A percentile compares a stretch with the other conserved stretches of the same genome.
These are phyloP conservation scores for Recurvirostra avosetta DNA, from an alignment of 2,113 vertebrate species.

Conservation along the genomic window DNA sequence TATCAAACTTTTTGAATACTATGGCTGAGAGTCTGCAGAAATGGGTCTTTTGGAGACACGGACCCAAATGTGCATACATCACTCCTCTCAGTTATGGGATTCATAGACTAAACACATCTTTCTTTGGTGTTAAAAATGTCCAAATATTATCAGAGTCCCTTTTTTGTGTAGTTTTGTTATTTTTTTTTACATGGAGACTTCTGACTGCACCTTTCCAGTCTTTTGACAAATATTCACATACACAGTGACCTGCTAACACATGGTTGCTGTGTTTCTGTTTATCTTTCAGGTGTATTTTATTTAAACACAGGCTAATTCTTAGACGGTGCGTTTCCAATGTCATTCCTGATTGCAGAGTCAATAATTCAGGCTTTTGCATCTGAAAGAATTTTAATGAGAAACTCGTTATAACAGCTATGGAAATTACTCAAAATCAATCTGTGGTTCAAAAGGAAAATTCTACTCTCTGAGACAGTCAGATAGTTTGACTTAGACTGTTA, in stretches of 20 bases:
- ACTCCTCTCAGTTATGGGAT: background rate
- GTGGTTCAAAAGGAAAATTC: background rate
- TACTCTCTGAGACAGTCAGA: background rate
- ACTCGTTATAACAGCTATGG: background rate
- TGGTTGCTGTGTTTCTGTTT: background rate
- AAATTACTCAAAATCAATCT: background rate
- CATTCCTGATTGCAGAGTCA: background rate
- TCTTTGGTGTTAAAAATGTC: slow-evolving; percentile 22
- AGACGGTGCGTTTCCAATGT: background rate
- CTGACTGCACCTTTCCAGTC: background rate
- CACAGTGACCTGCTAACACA: background rate
- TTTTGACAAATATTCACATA: background rate
- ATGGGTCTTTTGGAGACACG: background rate
- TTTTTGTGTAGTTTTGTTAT: background rate
- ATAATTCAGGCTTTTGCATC: background rate
- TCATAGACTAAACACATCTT: slow-evolving; percentile 62
- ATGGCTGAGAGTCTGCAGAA: background rate
- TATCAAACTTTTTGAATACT: slow-evolving; percentile 22
- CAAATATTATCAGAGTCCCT: slow-evolving; percentile 10
- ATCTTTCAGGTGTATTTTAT: background rate
- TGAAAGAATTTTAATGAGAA: background rate
- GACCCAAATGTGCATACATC: background rate
- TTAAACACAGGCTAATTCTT: background rate
- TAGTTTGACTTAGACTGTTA: background rate
- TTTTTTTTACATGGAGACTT: background rate